Conservation (phyloP, 2,113 vertebrate species). For the Mungos mungo region DNA sequence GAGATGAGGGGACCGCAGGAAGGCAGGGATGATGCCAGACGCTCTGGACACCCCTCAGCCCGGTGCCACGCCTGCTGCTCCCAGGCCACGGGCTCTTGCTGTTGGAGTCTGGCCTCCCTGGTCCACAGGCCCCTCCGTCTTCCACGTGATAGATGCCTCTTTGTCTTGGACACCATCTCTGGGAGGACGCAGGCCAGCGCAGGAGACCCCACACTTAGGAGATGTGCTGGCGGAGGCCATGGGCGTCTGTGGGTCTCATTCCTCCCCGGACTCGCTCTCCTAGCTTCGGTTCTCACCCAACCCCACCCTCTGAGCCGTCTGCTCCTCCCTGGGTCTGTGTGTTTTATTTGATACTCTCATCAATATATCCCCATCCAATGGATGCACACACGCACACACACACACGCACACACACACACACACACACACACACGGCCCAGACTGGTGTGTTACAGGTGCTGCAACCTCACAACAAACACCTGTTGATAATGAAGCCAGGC, state of each 20-base stretch:
- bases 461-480: background rate
- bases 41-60: fast-evolving
- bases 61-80: background rate
- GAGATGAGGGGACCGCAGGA: background rate
- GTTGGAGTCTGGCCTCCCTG: background rate
- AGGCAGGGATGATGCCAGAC: fast-evolving
- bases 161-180: background rate
- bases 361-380: background rate
- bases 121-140: background rate
- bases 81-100: background rate
- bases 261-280: background rate
- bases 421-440: background rate
- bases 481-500: background rate
- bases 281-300: background rate
- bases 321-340: background rate
- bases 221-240: background rate
- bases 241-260: background rate
- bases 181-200: background rate
- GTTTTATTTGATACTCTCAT: background rate
- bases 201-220: fast-evolving
- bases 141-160: background rate
- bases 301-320: fast-evolving
- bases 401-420: background rate
- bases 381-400: background rate
- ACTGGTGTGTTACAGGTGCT: background rate